Evolutionary conservation across 2,888 invertebrate species (phyloP).

Genomic region (Cerastoderma edule): DNA sequence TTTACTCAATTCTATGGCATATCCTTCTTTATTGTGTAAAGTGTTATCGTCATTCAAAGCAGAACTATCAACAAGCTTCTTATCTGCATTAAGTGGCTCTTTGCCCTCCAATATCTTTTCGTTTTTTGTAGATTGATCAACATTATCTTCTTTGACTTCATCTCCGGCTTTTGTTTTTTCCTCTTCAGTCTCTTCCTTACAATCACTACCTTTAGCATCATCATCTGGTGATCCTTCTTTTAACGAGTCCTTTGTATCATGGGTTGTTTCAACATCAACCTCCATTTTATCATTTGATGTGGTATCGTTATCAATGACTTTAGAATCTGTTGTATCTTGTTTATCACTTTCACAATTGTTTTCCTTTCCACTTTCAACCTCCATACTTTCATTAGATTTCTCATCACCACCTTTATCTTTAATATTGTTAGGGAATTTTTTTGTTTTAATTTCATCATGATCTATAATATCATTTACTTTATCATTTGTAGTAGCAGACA

Average conservation of each 20-base stretch:
- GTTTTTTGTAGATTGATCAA: not conserved
- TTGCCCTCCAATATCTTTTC: too few species aligned
- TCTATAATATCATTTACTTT: not conserved
- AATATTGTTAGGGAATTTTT: not conserved
- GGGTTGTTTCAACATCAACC: not conserved
- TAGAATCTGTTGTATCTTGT: not conserved
- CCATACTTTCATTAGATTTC: constrained; percentile 3
- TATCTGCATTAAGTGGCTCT: too few species aligned
- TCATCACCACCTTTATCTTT: constrained; percentile 4
- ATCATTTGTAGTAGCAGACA: not conserved
- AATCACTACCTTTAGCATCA: not conserved
- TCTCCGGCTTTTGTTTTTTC: not conserved
- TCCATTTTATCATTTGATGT: not conserved
- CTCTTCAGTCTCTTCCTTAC: not conserved
- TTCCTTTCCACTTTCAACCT: not conserved
- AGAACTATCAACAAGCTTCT: too few species aligned
- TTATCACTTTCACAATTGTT: not conserved
- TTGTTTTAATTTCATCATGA: not conserved
- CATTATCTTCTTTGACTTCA: not conserved
- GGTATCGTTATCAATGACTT: not conserved
- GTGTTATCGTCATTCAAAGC: too few species aligned
- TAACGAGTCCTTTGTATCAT: not conserved
- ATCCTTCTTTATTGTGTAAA: too few species aligned
- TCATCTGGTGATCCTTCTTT: constrained; percentile 89
- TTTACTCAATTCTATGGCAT: too few species aligned